Evolutionary conservation across 2,888 invertebrate species (phyloP), one percentile per base, ranked within the genome.

Genomic region (Leistus spinibarbis): DNA sequence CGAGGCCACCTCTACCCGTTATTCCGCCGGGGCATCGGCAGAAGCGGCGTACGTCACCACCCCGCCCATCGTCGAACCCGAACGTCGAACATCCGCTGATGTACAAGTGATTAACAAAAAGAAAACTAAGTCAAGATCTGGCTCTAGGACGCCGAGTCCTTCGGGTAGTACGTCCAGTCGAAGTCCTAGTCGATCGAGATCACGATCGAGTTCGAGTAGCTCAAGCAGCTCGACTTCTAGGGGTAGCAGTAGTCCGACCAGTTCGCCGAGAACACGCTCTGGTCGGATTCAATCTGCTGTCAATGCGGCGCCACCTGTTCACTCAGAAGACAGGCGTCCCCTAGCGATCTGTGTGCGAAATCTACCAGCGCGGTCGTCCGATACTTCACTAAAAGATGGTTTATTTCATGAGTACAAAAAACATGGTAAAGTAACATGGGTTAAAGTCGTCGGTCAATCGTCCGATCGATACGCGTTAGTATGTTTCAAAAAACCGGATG

Each of bases 391-490:
- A 81, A 96, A 98, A 88, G 98, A 98, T 88, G 98, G 98, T 80
- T 91, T 98, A 80, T 98, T 96, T 88, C 98, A 98, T 88, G 98
- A 98, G 88, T 98, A 98, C 90, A 98, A 98, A 89, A 98, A 98
- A 85, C 96, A 97, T 87, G 98, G 98, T 78, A 98, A 98, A 88
- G 97, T 98, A 81, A 95, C 95, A 81, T 95, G 96, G 91, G 97
- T 98, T 76, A 95, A 95, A 85, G 95, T 98, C 77, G 94, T 95
- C 78, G 98, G 97, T 22, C 93, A 95, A 82, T 96, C 94, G 80
- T 92, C 93, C 69, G 96, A 96, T 82, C 90, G 98, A 82, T 96
- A 96, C 87, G 98, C 97, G 79, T 92, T 98, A 81, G 95, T 96
- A 77, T 96, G 96, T 84, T 98, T 98, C 87, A 97, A 97, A 87